A percentile compares a stretch with the other conserved stretches of the same genome.
Evolutionary conservation across 53 echinoderm and acorn worm species (phyloP).

Genomic region (Antedon mediterranea): DNA sequence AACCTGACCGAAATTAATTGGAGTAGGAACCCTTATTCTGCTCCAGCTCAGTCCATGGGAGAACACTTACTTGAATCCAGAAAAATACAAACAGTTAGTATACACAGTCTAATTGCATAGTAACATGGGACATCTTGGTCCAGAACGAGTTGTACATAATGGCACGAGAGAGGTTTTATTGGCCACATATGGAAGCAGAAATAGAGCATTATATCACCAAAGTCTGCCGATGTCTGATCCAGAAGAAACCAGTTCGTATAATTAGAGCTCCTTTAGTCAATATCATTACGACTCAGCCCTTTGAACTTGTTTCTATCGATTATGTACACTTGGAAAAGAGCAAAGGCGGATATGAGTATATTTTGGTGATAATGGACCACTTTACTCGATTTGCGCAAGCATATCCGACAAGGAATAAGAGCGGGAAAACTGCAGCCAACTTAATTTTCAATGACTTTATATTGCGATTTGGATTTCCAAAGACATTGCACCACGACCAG

Average conservation of each 20-base stretch:
- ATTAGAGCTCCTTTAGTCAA: no score
- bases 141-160: slow-evolving; percentile 17
- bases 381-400: slow-evolving; percentile 29
- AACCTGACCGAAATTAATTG: no score
- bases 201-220: slow-evolving; percentile 13
- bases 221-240: slow-evolving; percentile 7
- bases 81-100: not conserved
- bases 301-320: slow-evolving; percentile 28
- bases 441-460: no score
- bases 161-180: slow-evolving; percentile 20
- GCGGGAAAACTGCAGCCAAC: no score
- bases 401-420: slow-evolving; percentile 26
- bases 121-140: slow-evolving; percentile 17
- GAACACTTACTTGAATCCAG: no score
- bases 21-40: no score
- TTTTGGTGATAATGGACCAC: no score
- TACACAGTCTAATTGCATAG: slow-evolving; percentile 12
- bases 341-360: slow-evolving; percentile 29
- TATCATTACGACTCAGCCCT: slow-evolving; percentile 29
- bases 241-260: slow-evolving; percentile 22
- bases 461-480: no score
- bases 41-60: no score
- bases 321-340: slow-evolving; percentile 26
- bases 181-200: slow-evolving; percentile 26
- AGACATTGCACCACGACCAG: no score